Evolutionary conservation across 2,888 invertebrate species (phyloP).

Genomic region (Auanema sp.): DNA sequence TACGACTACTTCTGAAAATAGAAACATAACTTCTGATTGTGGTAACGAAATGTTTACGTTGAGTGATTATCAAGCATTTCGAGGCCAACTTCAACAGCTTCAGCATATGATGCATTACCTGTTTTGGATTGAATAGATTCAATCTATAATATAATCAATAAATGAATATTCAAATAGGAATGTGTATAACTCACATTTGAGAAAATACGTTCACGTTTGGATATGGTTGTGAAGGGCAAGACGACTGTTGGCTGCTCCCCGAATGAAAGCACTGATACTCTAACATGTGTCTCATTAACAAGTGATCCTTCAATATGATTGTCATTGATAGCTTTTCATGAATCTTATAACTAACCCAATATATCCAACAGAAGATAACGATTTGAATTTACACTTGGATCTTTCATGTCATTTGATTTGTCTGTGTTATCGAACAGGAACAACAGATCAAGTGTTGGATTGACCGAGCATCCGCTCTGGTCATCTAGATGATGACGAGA

Average conservation of each 20-base stretch:
- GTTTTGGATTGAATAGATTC: conserved; percentile 16
- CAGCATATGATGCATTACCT: conserved; percentile 39
- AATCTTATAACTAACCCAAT: conserved; percentile 29
- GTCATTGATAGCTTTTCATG: conserved; percentile 3
- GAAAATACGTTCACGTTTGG: conserved; percentile 16
- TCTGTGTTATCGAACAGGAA: conserved; percentile 48
- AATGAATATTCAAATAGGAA: neutral
- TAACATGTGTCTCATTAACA: conserved; percentile 36
- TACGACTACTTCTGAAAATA: neutral
- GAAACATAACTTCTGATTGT: neutral
- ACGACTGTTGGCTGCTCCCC: conserved; percentile 25
- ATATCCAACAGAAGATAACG: conserved; percentile 50
- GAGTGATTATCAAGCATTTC: conserved; percentile 28
- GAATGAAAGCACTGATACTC: conserved; percentile 47
- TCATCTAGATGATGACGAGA: too few species aligned
- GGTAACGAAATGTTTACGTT: neutral
- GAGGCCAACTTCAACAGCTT: conserved; percentile 36
- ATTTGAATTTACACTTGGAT: conserved; percentile 40
- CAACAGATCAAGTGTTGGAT: conserved; percentile 41
- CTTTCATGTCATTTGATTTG: conserved; percentile 23
- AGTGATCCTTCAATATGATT: conserved; percentile 42
- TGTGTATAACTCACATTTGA: conserved; percentile 7
- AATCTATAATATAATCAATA: conserved; percentile 3
- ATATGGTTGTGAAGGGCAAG: conserved; percentile 17
- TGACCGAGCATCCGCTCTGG: conserved; percentile 5